A percentile compares a stretch with the other conserved stretches of the same genome.
Conservation (phyloP, 2,888 invertebrate species). For the Mechanitis mazaeus region DNA sequence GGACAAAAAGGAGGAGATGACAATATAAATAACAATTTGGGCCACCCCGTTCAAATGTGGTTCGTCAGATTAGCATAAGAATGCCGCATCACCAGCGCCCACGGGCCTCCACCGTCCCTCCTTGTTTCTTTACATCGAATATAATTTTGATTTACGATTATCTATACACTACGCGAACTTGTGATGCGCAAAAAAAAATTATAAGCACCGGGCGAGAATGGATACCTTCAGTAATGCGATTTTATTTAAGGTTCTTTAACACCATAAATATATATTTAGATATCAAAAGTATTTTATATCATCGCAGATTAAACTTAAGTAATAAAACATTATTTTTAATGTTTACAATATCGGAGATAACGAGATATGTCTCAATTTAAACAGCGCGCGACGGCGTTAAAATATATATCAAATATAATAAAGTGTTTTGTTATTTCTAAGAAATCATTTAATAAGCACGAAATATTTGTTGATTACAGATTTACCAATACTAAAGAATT, state of each 20-base stretch:
- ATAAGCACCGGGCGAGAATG: constrained; percentile 22
- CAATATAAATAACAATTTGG: constrained; percentile 77
- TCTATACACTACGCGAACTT: constrained; percentile 65
- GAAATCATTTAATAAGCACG: too few relatives aligned
- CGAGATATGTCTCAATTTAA: not conserved
- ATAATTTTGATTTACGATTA: constrained; percentile 75
- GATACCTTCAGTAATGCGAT: constrained; percentile 24
- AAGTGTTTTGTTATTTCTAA: too few relatives aligned
- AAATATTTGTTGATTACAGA: too few relatives aligned
- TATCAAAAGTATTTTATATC: constrained; percentile 24
- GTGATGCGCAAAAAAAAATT: constrained; percentile 35
- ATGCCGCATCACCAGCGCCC: constrained; percentile 70
- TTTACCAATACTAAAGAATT: too few relatives aligned
- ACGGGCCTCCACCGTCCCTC: constrained; percentile 62
- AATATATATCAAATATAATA: too few relatives aligned
- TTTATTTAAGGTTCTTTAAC: constrained; percentile 23
- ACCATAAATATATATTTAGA: constrained; percentile 22
- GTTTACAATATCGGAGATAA: not conserved
- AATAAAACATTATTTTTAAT: constrained; percentile 19
- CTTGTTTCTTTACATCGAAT: constrained; percentile 73
- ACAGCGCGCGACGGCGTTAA: too few relatives aligned
- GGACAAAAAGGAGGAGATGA: constrained; percentile 70
- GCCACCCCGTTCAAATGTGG: constrained; percentile 72
- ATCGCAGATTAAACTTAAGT: constrained; percentile 25
- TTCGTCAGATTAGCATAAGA: constrained; percentile 74